A percentile compares a stretch with the other conserved stretches of the same genome.
phyloP scores from a whole-genome alignment of 2,113 vertebrate species.

The Camelus dromedarius region DNA sequence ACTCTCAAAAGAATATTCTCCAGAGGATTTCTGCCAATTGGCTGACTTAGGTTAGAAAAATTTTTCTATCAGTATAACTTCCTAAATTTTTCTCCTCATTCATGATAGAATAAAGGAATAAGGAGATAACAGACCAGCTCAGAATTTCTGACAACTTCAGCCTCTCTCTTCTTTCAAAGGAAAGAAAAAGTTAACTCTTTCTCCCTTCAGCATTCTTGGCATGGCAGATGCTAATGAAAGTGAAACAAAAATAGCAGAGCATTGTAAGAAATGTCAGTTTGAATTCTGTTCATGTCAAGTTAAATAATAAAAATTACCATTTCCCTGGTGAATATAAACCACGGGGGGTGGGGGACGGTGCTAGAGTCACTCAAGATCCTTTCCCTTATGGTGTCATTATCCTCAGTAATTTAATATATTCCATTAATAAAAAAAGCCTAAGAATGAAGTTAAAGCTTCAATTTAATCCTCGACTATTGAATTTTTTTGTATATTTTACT shows the following conservation, averaged over 20 bases:
- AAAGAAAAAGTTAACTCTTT: neutral
- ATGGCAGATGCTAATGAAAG: neutral
- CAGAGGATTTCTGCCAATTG: neutral
- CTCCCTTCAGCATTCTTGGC: neutral
- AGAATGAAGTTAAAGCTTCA: neutral
- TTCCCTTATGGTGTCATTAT: neutral
- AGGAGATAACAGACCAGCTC: neutral
- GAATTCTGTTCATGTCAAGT: neutral
- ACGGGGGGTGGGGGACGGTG: accelerated
- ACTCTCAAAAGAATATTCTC: neutral
- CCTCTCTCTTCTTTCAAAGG: neutral
- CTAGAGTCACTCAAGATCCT: neutral
- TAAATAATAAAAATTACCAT: slow-evolving; percentile 2
- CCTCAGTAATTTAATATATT: neutral
- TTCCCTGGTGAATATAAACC: neutral
- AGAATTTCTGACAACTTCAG: neutral
- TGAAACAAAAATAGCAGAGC: neutral
- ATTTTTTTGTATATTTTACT: neutral
- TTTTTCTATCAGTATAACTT: no score
- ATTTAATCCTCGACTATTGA: neutral
- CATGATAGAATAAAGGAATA: neutral
- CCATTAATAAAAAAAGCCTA: neutral
- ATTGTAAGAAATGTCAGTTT: neutral
- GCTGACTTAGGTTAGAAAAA: neutral
- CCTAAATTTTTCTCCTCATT: neutral